These are phyloP conservation scores for Oligia latruncula DNA, from an alignment of 2,888 invertebrate genomes.

Conservation along the genomic window DNA sequence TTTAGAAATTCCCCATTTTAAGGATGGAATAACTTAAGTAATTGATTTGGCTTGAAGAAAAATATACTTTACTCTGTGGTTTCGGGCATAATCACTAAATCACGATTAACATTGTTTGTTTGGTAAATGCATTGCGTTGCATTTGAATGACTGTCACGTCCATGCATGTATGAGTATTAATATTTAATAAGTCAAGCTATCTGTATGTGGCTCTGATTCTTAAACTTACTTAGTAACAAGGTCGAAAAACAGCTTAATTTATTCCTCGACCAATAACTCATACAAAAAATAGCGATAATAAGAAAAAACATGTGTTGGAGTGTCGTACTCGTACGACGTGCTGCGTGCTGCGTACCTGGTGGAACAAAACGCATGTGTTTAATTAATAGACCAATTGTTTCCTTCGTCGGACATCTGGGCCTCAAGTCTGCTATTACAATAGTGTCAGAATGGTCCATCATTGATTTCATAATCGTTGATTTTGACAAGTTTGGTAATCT, in stretches of 20 bases:
- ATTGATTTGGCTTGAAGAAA: background rate
- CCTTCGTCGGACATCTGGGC: slow-evolving; percentile 35
- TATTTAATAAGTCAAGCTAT: slow-evolving; percentile 40
- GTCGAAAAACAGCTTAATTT: slow-evolving; percentile 57
- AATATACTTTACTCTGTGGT: background rate
- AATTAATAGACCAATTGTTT: slow-evolving; percentile 39
- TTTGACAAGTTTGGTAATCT: too few relatives aligned
- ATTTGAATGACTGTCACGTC: slow-evolving; percentile 30
- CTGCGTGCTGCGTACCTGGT: slow-evolving; percentile 25
- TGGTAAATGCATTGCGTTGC: slow-evolving; percentile 34
- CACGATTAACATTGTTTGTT: background rate
- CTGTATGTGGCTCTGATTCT: slow-evolving; percentile 36
- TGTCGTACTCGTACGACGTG: slow-evolving; percentile 9
- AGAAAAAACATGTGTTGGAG: slow-evolving; percentile 49
- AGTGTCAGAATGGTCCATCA: too few relatives aligned
- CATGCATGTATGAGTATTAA: slow-evolving; percentile 31
- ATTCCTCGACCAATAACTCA: slow-evolving; percentile 32
- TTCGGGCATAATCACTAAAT: slow-evolving; percentile 10
- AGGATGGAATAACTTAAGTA: background rate
- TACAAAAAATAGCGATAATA: slow-evolving; percentile 51
- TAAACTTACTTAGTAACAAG: slow-evolving; percentile 32
- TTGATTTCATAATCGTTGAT: too few relatives aligned
- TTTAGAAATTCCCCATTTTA: background rate
- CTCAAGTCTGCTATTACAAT: too few relatives aligned
- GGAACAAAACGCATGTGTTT: slow-evolving; percentile 33